Conservation (phyloP, 1,140 invertebrate species). For the Drosophila nannoptera region DNA sequence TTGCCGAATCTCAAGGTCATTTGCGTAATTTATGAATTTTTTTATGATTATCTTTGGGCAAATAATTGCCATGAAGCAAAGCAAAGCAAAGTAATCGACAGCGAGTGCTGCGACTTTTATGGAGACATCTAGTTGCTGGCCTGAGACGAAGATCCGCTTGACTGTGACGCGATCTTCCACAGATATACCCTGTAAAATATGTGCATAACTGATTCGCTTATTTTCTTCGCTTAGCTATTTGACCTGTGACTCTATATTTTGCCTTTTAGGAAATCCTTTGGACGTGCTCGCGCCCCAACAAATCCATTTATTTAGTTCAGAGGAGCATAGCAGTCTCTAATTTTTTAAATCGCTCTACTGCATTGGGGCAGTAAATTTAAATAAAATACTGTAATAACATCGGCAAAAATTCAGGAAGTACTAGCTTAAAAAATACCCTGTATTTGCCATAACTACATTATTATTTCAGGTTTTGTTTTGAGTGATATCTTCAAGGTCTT, state of each 20-base stretch:
- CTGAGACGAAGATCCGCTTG: not conserved
- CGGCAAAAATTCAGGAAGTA: not conserved
- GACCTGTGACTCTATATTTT: not conserved
- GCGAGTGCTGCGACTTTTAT: constrained; percentile 27
- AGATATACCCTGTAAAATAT: not conserved
- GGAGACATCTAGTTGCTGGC: constrained; percentile 19
- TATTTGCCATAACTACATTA: too few relatives aligned
- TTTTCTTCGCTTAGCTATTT: too few relatives aligned
- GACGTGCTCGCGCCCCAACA: constrained; percentile 13
- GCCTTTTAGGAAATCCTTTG: not conserved
- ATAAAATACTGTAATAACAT: constrained; percentile 29
- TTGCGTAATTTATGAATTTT: constrained; percentile 32
- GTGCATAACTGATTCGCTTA: not conserved
- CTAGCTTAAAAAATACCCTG: not conserved
- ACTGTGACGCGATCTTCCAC: not conserved
- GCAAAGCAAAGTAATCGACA: constrained; percentile 32
- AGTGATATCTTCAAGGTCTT: too few relatives aligned
- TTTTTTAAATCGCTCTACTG: constrained; percentile 36
- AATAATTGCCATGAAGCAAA: constrained; percentile 22
- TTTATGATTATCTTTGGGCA: constrained; percentile 9
- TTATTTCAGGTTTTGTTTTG: too few relatives aligned
- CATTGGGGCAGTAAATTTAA: constrained; percentile 29
- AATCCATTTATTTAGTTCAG: constrained; percentile 29
- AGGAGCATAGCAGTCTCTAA: constrained; percentile 13
- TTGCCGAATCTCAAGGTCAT: constrained; percentile 38